These are phyloP conservation scores for Blomia tropicalis DNA, from an alignment of 2,888 invertebrate genomes.

Conservation along the genomic window DNA sequence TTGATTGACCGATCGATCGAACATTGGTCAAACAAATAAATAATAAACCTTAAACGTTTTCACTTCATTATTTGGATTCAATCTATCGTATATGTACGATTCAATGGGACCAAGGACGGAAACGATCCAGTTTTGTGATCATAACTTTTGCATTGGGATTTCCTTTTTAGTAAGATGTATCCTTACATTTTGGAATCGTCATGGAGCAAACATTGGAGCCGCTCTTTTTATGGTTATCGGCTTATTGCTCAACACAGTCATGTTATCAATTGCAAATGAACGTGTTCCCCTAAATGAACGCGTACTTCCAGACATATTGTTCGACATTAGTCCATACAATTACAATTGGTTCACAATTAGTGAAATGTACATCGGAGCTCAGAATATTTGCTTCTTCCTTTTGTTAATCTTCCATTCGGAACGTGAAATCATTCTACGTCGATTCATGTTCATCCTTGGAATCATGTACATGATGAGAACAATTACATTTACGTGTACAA, in stretches of 20 bases:
- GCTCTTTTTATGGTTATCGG: background rate
- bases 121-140: background rate
- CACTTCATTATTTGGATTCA: too few species aligned
- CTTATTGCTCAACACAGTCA: background rate
- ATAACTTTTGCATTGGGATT: background rate
- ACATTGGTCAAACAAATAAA: background rate
- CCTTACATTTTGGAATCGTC: background rate
- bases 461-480: slow-evolving; percentile 69
- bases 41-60: background rate
- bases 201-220: background rate
- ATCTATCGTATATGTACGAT: too few species aligned
- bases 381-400: background rate
- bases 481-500: slow-evolving; percentile 41
- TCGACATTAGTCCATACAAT: slow-evolving; percentile 15
- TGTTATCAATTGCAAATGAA: background rate
- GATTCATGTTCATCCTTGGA: slow-evolving; percentile 63
- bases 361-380: background rate
- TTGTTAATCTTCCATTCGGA: background rate
- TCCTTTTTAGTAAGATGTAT: background rate
- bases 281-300: background rate
- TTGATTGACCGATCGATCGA: background rate
- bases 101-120: too few species aligned
- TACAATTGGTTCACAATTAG: background rate
- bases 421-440: slow-evolving; percentile 51
- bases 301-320: slow-evolving; percentile 22